phyloP scores from a whole-genome alignment of 2,113 vertebrate species.

The Amia ocellicauda region DNA sequence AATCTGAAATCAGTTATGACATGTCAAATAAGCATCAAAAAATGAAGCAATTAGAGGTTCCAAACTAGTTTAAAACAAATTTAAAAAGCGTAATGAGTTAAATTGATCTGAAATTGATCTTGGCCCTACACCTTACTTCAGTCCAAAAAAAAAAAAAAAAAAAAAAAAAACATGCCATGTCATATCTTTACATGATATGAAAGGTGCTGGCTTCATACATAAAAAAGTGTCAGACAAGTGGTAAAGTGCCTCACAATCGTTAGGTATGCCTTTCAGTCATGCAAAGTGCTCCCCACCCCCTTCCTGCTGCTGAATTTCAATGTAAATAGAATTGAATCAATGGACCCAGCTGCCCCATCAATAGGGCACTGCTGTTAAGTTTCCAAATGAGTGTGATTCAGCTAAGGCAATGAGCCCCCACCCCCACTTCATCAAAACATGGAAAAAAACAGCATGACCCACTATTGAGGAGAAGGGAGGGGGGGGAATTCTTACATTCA shows the following conservation, averaged over 20 bases:
- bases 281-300: slow-evolving; percentile 45
- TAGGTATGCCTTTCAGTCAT: slow-evolving; percentile 60
- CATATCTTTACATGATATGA: too few relatives aligned
- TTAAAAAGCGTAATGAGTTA: too few relatives aligned
- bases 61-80: too few relatives aligned
- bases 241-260: slow-evolving; percentile 56
- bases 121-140: too few relatives aligned
- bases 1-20: too few relatives aligned
- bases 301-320: slow-evolving; percentile 75
- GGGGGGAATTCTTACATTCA: slow-evolving; percentile 4
- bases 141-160: too few relatives aligned
- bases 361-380: slow-evolving; percentile 64
- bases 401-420: slow-evolving; percentile 47
- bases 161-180: too few relatives aligned
- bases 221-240: slow-evolving; percentile 48
- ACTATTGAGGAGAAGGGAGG: slow-evolving; percentile 21
- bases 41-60: too few relatives aligned
- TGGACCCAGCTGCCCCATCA: slow-evolving; percentile 77
- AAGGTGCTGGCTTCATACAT: too few relatives aligned
- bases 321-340: slow-evolving; percentile 69
- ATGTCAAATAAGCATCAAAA: too few relatives aligned
- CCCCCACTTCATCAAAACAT: slow-evolving; percentile 41
- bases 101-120: too few relatives aligned
- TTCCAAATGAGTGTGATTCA: slow-evolving; percentile 68
- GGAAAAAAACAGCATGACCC: too few relatives aligned